Base-by-base conservation (phyloP, 2,888 invertebrate genomes). In the Caenorhabditis japonica region DNA sequence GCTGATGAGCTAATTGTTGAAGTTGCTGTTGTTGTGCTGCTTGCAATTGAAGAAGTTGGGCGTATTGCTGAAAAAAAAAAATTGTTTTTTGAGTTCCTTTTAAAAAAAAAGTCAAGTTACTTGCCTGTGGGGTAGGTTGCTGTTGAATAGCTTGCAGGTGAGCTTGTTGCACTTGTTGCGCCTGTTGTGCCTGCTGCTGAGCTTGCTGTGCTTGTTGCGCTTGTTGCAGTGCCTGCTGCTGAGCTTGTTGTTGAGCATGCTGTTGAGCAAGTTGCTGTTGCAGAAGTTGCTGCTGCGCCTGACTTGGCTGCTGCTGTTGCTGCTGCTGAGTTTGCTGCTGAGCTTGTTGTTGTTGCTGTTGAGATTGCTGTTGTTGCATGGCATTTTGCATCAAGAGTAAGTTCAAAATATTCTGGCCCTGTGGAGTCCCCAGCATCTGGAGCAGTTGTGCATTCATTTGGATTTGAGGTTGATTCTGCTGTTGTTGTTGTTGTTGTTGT, bases 301-400 rank as follows among this genome's bases (percentile, higher is more conserved):
- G 30, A 30, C 7, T 10, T 30, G 5, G 30, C 30, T 30, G 30
- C 10, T 30, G 30, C 30, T 7, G 30, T 7, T 7, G 30, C 10
- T 30, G 58, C 19, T 61, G 61, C 17, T 44, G 52, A 10, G 39
- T 25, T n/a, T 52, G 64, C 30, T 41, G 27, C n/a, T 49, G 41
- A 41, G 43, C 27, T 23, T 38, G 36, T 4, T 4, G 8, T 15
- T 39, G n/a, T 5, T 39, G 39, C 39, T 30, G 30, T 10, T 30
- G 30, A 5, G 5, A 10, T 15, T 39, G 39, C 17, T 53, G 52
- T 15, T 43, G 41, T 17, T 53, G 33, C 1, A 58, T 10, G 0
- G 58, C 58, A 27, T 66, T 55, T 19, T 71, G 62, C 58, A 71
- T 52, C 23, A 71, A 25, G 0, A 56, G 25, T 19, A 38, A 34